phyloP scores from a whole-genome alignment of 1,140 invertebrate species.

The Rhopalosiphum padi region DNA sequence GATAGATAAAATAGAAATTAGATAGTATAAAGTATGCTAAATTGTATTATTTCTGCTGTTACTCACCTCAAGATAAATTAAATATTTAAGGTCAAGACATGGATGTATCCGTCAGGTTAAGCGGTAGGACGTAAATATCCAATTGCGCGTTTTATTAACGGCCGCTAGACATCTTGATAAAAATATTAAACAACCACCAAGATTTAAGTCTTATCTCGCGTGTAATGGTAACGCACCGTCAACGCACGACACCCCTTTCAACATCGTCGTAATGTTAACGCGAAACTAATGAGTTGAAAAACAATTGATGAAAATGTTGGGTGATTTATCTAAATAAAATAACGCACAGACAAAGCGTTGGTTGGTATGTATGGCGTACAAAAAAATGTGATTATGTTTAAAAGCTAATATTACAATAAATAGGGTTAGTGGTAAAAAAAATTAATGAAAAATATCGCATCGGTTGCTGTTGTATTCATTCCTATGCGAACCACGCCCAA shows the following conservation, averaged over 20 bases:
- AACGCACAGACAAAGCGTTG: background rate
- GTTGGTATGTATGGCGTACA: background rate
- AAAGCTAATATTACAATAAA: background rate
- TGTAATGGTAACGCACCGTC: background rate
- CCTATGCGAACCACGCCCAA: slow-evolving; percentile 56
- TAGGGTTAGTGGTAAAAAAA: slow-evolving; percentile 27
- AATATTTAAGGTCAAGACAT: slow-evolving; percentile 56
- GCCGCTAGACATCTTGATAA: background rate
- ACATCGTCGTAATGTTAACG: slow-evolving; percentile 5
- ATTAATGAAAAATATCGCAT: slow-evolving; percentile 38
- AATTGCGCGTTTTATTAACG: slow-evolving; percentile 27
- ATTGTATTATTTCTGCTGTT: background rate
- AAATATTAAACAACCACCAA: background rate
- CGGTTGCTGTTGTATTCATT: slow-evolving; percentile 41
- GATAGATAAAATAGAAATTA: background rate
- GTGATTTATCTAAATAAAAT: slow-evolving; percentile 18
- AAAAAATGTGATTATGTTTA: background rate
- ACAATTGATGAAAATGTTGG: background rate
- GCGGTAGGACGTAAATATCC: background rate
- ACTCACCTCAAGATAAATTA: slow-evolving; percentile 46
- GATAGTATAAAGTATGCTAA: background rate
- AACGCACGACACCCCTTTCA: background rate
- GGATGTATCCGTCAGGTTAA: slow-evolving; percentile 38
- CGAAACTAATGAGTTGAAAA: background rate
- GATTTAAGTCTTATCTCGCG: background rate